Evolutionary conservation across 2,113 vertebrate genomes (phyloP).

Genomic region (Redunca redunca): DNA sequence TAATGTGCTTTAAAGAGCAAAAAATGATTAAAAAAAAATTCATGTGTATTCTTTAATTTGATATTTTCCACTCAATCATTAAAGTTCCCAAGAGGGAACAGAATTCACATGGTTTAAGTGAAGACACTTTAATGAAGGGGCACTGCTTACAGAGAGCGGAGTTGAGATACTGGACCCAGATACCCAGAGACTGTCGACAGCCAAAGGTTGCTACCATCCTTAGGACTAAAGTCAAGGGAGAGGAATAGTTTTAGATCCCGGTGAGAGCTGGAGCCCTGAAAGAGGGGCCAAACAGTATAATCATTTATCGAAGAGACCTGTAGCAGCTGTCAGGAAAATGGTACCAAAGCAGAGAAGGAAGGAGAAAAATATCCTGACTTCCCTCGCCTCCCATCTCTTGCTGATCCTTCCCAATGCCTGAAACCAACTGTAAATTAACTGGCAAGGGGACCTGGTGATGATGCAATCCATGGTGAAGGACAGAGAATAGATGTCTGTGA

Average conservation of each 20-base stretch:
- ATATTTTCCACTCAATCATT: background rate
- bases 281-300: background rate
- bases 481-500: background rate
- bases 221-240: background rate
- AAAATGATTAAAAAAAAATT: background rate
- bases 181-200: background rate
- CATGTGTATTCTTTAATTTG: background rate
- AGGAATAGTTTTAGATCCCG: background rate
- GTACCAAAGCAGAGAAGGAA: background rate
- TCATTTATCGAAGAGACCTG: background rate
- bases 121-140: background rate
- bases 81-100: background rate
- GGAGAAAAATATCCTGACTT: background rate
- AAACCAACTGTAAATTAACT: background rate
- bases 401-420: background rate
- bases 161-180: background rate
- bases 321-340: background rate
- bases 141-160: background rate
- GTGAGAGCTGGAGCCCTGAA: background rate
- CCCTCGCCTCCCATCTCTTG: background rate
- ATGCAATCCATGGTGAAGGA: background rate
- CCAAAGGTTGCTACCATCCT: background rate
- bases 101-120: background rate
- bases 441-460: background rate
- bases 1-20: background rate